A percentile compares a stretch with the other conserved stretches of the same genome.
Evolutionary conservation across 1,140 invertebrate species (phyloP).

Genomic region (Drosophila arizonae): DNA sequence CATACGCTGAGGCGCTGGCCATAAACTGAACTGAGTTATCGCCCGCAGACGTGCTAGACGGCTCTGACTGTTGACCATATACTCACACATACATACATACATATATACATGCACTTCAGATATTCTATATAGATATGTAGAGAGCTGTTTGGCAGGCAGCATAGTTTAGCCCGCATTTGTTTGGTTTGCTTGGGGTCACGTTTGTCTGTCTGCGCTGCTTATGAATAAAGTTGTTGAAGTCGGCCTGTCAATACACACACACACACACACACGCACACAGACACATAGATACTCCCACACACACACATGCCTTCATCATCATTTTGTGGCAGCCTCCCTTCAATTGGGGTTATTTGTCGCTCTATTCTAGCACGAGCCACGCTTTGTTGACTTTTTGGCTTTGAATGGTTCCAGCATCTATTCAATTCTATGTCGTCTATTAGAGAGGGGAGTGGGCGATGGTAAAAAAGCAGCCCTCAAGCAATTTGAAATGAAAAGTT

Average conservation of each 20-base stretch:
- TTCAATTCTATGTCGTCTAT: conserved; percentile 60
- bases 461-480: conserved; percentile 33
- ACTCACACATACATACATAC: conserved; percentile 20
- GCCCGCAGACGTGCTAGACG: conserved; percentile 75
- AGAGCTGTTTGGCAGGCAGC: conserved; percentile 1
- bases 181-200: conserved; percentile 62
- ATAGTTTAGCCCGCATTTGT: conserved; percentile 41
- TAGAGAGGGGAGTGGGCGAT: not conserved
- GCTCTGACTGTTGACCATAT: conserved; percentile 57
- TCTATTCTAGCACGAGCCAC: conserved; percentile 59
- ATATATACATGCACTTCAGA: conserved; percentile 23
- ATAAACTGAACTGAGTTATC: conserved; percentile 77
- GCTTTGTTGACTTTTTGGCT: conserved; percentile 77
- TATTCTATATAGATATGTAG: conserved; percentile 27
- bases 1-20: conserved; percentile 30
- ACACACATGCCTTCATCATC: conserved; percentile 9
- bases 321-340: conserved; percentile 38
- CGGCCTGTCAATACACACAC: conserved; percentile 68
- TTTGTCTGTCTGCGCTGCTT: conserved; percentile 58
- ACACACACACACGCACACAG: conserved; percentile 16
- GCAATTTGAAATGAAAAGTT: conserved; percentile 79
- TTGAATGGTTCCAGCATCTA: conserved; percentile 70
- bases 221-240: conserved; percentile 77
- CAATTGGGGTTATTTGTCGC: conserved; percentile 81
- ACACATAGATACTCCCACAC: conserved; percentile 28